phyloP scores from a whole-genome alignment of 2,888 invertebrate genomes.

The Leistus spinibarbis region DNA sequence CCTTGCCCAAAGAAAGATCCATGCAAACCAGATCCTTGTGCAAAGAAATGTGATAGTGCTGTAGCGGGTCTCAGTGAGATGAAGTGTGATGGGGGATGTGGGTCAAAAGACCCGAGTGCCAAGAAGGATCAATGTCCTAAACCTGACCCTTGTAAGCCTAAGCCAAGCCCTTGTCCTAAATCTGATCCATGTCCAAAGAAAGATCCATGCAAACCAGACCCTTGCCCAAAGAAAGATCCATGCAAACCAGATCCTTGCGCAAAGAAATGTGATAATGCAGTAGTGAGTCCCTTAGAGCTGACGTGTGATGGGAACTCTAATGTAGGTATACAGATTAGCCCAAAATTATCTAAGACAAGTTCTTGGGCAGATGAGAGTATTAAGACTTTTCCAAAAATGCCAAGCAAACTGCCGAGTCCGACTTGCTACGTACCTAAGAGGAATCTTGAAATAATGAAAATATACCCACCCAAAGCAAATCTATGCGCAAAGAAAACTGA shows the following conservation, averaged over 20 bases:
- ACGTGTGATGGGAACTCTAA: too few relatives aligned
- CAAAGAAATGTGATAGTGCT: neutral
- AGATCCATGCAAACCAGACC: conserved; percentile 41
- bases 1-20: conserved; percentile 11
- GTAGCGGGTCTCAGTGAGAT: neutral
- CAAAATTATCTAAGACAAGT: too few relatives aligned
- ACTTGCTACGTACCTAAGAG: too few relatives aligned
- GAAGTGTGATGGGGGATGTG: neutral
- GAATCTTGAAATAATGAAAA: too few relatives aligned
- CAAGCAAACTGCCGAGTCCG: conserved; percentile 2
- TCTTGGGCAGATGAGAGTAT: too few relatives aligned
- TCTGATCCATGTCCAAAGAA: conserved; percentile 25
- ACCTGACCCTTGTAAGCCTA: neutral
- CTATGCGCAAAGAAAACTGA: neutral
- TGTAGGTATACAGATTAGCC: too few relatives aligned
- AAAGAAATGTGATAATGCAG: too few relatives aligned
- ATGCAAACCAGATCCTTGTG: neutral
- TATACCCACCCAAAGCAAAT: neutral
- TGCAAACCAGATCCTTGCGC: neutral
- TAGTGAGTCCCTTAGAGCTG: too few relatives aligned
- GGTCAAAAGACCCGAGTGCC: neutral
- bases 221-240: conserved; percentile 34
- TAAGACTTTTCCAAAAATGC: conserved; percentile 7
- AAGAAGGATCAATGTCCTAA: neutral
- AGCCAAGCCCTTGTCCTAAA: neutral